These are phyloP conservation scores for Beris chalybata DNA, from an alignment of 2,888 invertebrate genomes.

Conservation along the genomic window DNA sequence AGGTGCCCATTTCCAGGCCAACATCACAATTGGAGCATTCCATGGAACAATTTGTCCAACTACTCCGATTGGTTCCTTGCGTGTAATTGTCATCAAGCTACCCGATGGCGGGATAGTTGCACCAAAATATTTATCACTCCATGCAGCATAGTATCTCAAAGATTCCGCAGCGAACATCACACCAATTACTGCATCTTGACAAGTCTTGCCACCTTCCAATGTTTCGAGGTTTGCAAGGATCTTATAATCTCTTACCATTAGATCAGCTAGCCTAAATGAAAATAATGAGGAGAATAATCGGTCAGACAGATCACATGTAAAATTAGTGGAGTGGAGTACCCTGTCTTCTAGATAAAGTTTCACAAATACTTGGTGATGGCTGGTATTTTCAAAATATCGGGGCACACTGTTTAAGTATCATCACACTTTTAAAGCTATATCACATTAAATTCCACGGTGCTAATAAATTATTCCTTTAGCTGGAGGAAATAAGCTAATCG, in stretches of 20 bases:
- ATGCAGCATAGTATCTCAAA: conserved; percentile 77
- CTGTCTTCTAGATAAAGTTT: too few relatives aligned
- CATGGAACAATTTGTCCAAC: conserved; percentile 82
- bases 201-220: conserved; percentile 79
- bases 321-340: too few relatives aligned
- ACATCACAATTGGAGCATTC: conserved; percentile 82
- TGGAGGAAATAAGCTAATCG: too few relatives aligned
- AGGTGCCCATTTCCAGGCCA: conserved; percentile 78
- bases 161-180: conserved; percentile 57
- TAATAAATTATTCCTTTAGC: too few relatives aligned
- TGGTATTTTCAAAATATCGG: too few relatives aligned
- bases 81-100: conserved; percentile 67
- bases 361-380: too few relatives aligned
- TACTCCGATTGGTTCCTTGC: conserved; percentile 75
- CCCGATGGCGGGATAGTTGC: conserved; percentile 80
- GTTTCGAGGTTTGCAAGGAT: conserved; percentile 76
- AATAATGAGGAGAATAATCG: too few relatives aligned
- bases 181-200: conserved; percentile 60
- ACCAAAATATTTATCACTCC: conserved; percentile 85
- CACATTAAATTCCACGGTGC: too few relatives aligned
- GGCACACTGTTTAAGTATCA: too few relatives aligned
- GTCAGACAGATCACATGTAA: too few relatives aligned
- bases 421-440: too few relatives aligned
- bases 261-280: conserved; percentile 66
- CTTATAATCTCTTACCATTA: conserved; percentile 73